phyloP scores from a whole-genome alignment of 2,113 vertebrate species.

The Notechis scutatus region DNA sequence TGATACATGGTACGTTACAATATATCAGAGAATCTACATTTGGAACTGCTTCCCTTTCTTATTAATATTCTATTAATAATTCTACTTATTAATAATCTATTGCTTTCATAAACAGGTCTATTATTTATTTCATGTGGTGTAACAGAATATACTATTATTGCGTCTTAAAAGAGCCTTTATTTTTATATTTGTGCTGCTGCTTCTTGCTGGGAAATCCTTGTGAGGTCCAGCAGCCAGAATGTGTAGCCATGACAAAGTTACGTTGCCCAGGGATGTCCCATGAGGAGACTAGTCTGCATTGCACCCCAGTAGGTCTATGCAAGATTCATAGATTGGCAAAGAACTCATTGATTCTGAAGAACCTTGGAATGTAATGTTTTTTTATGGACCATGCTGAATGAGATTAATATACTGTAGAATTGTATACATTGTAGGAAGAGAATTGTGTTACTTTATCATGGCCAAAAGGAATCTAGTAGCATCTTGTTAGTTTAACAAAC shows the following conservation, averaged over 20 bases:
- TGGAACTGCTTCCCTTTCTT: not conserved
- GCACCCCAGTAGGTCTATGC: not conserved
- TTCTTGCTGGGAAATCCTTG: not conserved
- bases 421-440: not conserved
- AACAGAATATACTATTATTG: not conserved
- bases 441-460: not conserved
- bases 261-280: not conserved
- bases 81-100: not conserved
- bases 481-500: not conserved
- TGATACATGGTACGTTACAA: not conserved
- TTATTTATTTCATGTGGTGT: not conserved
- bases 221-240: not conserved
- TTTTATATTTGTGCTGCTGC: not conserved
- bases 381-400: not conserved
- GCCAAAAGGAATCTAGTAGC: not conserved
- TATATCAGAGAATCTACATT: not conserved
- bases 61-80: not conserved
- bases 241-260: not conserved
- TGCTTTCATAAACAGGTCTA: not conserved
- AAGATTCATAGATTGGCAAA: not conserved
- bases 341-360: not conserved
- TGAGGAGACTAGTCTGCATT: not conserved
- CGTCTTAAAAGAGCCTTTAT: not conserved
- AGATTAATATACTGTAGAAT: not conserved
- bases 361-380: not conserved